Conservation (phyloP, 2,113 vertebrate genomes). For the Piaya cayana region DNA sequence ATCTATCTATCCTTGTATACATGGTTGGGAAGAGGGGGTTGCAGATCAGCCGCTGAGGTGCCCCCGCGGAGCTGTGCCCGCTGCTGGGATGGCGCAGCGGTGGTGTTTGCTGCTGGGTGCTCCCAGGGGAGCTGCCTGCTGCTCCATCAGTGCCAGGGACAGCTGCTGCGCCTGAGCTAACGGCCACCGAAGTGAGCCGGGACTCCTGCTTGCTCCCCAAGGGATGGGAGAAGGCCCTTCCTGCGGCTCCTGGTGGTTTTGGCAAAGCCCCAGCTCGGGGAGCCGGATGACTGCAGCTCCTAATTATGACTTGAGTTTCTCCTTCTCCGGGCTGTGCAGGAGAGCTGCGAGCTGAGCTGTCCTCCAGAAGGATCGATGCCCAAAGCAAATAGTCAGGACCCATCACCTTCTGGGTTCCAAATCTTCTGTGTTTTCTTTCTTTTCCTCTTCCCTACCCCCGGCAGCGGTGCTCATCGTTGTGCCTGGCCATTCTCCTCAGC, state of each 20-base stretch:
- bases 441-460: neutral
- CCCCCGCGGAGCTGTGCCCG: fast-evolving
- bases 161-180: neutral
- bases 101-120: neutral
- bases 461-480: neutral
- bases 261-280: constrained; percentile 32
- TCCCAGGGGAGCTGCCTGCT: neutral
- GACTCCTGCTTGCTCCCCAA: neutral
- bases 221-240: neutral
- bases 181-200: neutral
- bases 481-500: neutral
- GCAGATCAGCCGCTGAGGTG: neutral
- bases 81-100: neutral
- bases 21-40: neutral
- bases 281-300: constrained; percentile 45
- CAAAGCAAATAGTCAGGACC: neutral
- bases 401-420: neutral
- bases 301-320: constrained; percentile 31
- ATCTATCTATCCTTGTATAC: neutral
- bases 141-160: neutral
- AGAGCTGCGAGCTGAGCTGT: neutral
- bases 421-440: neutral
- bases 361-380: neutral
- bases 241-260: neutral
- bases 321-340: neutral